Evolutionary conservation across 1,140 invertebrate species (phyloP).

Genomic region (Trachymyrmex septentrionalis): DNA sequence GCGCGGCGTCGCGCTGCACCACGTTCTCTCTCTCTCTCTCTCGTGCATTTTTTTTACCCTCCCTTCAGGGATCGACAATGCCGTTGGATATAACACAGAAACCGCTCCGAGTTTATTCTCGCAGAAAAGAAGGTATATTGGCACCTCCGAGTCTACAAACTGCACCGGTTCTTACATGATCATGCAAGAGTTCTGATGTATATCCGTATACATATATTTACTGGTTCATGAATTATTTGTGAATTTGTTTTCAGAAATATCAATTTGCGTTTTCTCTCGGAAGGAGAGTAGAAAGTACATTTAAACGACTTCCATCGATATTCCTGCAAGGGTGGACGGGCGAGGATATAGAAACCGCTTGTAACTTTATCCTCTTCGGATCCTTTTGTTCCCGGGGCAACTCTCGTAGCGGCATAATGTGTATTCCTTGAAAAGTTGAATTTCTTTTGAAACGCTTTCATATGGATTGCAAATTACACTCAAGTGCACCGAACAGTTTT

Average conservation of each 20-base stretch:
- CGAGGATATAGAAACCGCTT: background rate
- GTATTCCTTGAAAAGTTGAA: constrained; percentile 30
- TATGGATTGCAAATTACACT: background rate
- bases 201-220: background rate
- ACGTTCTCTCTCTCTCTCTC: too few species aligned
- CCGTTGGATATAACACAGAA: background rate
- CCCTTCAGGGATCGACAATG: background rate
- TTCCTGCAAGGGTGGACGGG: background rate
- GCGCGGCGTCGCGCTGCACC: background rate
- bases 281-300: background rate
- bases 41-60: background rate
- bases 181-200: background rate
- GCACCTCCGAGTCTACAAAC: background rate
- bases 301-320: background rate
- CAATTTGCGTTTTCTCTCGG: background rate
- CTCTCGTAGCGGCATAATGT: background rate
- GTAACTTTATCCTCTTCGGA: background rate
- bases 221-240: background rate
- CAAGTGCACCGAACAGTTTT: background rate
- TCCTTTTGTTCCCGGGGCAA: constrained; percentile 4
- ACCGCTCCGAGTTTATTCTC: background rate
- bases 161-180: background rate
- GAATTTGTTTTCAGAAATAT: constrained; percentile 18
- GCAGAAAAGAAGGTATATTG: background rate
- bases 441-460: constrained; percentile 22